These are phyloP conservation scores for Catharus minimus DNA, from an alignment of 2,113 vertebrate species.

Conservation along the genomic window DNA sequence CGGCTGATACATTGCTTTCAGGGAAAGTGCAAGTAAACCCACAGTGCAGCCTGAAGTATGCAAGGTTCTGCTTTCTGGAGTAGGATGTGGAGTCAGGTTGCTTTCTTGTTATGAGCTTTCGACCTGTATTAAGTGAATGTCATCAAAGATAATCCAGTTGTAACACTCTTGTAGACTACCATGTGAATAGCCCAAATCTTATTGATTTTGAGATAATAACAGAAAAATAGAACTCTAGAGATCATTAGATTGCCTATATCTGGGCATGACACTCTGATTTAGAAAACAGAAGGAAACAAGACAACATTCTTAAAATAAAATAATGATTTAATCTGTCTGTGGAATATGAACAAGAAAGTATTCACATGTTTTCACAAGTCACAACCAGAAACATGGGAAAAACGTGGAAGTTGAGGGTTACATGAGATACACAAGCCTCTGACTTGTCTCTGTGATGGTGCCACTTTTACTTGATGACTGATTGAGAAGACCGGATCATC, in stretches of 20 bases:
- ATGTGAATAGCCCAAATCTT: neutral
- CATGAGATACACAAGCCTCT: neutral
- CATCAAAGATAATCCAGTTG: neutral
- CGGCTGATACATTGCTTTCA: neutral
- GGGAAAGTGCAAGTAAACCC: neutral
- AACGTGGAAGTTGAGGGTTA: neutral
- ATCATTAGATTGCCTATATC: neutral
- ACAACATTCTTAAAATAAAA: neutral
- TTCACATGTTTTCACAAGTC: neutral
- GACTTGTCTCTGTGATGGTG: neutral
- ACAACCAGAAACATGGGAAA: neutral
- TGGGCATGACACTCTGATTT: neutral
- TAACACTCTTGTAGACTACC: neutral
- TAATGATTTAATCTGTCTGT: neutral
- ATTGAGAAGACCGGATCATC: neutral
- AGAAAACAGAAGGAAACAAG: neutral
- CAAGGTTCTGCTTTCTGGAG: neutral
- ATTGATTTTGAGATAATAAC: neutral
- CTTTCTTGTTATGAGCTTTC: neutral
- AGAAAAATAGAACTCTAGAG: neutral
- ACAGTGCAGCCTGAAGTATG: neutral
- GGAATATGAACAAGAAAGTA: neutral
- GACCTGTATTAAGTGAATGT: neutral
- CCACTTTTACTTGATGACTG: neutral
- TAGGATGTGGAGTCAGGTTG: neutral